Base-by-base conservation (phyloP, 2,113 vertebrate species). In the Ochotona curzoniae region DNA sequence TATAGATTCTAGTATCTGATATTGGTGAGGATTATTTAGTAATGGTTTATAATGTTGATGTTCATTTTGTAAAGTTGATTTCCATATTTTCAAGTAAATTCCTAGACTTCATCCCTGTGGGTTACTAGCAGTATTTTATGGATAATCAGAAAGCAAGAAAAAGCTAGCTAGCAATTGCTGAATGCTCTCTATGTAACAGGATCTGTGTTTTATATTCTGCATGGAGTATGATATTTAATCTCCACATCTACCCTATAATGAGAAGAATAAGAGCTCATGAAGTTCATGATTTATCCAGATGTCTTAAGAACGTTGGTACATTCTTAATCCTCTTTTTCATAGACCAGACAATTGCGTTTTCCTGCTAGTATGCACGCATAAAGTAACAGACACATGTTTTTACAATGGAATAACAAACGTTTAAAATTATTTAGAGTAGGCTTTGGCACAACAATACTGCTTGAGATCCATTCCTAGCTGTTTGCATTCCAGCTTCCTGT, bases 31-130 rank as follows among this genome's bases (percentile, higher is more conserved):
- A 51, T 96, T 54, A 75, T 17, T 94, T 44, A 91, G 6, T 51
- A 18, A 7, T 84, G 18, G 12, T 54, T 80, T 92, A 23, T 30
- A 28, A 66, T 76, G 20, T 13, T 80, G 10, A 91, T 2, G 8
- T 69, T 64, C 2, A 80, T 32, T 74, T 84, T 93, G 44, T 67
- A 83, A 83, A 91, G 44, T 20, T 80, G 26, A 91, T 73, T 75
- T 44, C 38, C 38, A 44, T 12, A 11, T 89, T 83, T 80, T 10
- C n/a, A 23, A 61, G 91, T 44, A 44, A 83, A 70, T 80, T 38
- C 5, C 76, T 64, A 61, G 11, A 8, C 12, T 21, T 70, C 78
- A 66, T 76, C 23, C 91, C 1, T 79, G 35, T 70, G 21, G 32
- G 74, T 86, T 86, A 54, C 69, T 64, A 66, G 47, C 7, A 26